Evolutionary conservation across 2,113 vertebrate species (phyloP), one percentile per base, ranked within the genome.

Genomic region (Mionectes macconnelli): DNA sequence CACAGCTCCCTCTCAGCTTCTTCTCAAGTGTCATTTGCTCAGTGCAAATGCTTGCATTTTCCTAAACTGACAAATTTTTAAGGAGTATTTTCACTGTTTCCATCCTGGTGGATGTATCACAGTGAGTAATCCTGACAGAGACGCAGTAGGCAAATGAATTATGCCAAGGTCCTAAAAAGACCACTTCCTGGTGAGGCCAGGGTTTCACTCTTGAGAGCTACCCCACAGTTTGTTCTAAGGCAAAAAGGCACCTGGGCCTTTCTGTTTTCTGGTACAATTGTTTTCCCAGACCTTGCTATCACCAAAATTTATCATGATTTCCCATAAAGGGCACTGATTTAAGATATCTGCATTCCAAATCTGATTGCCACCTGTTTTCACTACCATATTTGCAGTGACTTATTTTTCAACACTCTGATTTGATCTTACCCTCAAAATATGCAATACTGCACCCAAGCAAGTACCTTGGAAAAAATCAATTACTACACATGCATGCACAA

Each of bases 401-500:
- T 92, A 75, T 90, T 94, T 47, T 28, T 86, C 33, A 57, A 70
- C 35, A 40, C 21, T 63, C 10, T 59, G 50, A 84, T 93, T 91
- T 88, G 70, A 56, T 96, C 63, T 90, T 49, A 37, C 39, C 39
- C 82, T 93, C 79, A 68, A 93, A 92, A 96, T 96, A 97, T 86
- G 79, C 79, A 96, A 60, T 84, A 63, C 66, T 39, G 31, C 60
- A 84, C 18, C n/a, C 72, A 82, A 56, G 18, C 68, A 96, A 96
- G 37, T 66, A 97, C 79, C 62, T 94, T 64, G 83, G 73, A 92
- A 94, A 91, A 95, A 93, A 97, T 96, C 96, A 95, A 97, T 96
- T 95, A 93, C 79, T 86, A 94, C 90, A 90, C 93, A 93, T 86
- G 93, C 94, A 94, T 96, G 88, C 94, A 96, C 92, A 94, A 96